A percentile compares a stretch with the other conserved stretches of the same genome.
These are phyloP conservation scores for Prunella fulvescens DNA, from an alignment of 2,113 vertebrate species.

Conservation along the genomic window DNA sequence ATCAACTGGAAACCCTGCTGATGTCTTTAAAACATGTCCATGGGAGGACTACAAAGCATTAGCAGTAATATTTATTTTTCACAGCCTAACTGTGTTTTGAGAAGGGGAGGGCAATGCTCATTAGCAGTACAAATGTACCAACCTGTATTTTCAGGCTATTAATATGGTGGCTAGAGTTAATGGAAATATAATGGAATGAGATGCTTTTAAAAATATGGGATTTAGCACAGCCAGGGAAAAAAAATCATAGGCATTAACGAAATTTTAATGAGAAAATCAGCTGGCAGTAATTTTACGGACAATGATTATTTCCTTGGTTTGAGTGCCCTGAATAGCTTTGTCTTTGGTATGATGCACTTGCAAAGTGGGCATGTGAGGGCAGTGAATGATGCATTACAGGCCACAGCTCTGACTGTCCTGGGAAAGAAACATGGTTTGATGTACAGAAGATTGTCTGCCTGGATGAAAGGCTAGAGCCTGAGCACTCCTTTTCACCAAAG, in stretches of 20 bases:
- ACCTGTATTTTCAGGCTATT: background rate
- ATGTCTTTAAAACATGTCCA: background rate
- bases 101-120: background rate
- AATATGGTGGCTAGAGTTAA: slow-evolving; percentile 21
- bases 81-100: background rate
- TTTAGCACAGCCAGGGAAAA: slow-evolving; percentile 1
- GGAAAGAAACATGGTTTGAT: background rate
- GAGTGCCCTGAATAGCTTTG: background rate
- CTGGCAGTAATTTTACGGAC: slow-evolving; percentile 49
- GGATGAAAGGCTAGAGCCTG: background rate
- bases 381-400: background rate
- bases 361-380: background rate
- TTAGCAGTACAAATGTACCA: slow-evolving; percentile 7
- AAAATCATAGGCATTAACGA: slow-evolving; percentile 29
- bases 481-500: background rate
- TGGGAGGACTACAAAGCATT: background rate
- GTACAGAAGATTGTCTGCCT: background rate
- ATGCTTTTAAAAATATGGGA: slow-evolving; percentile 7
- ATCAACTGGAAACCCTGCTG: background rate
- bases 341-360: background rate
- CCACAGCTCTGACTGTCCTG: background rate
- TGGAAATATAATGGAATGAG: slow-evolving; percentile 43
- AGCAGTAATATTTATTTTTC: background rate
- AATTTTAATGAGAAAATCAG: slow-evolving; percentile 61
- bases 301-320: slow-evolving; percentile 17